These are phyloP conservation scores for Chrysocyon brachyurus DNA, from an alignment of 2,797 vertebrate genomes.

Conservation along the genomic window DNA sequence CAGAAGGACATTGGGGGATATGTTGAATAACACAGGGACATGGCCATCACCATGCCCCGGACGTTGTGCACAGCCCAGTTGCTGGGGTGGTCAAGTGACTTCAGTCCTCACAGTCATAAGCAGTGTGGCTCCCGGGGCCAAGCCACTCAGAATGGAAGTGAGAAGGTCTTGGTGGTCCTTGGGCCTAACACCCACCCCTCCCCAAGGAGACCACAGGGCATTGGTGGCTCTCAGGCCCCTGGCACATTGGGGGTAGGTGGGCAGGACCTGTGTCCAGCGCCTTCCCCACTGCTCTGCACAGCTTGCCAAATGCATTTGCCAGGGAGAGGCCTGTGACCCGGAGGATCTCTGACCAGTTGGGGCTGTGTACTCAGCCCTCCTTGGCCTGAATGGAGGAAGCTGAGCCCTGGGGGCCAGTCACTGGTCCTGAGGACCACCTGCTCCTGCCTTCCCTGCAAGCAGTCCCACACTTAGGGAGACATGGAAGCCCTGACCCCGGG, in stretches of 20 bases:
- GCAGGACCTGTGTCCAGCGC: neutral
- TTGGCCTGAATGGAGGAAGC: too few species aligned
- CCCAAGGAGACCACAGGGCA: neutral
- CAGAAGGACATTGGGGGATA: neutral
- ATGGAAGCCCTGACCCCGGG: neutral
- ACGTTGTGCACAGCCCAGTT: neutral
- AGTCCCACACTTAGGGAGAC: too few species aligned
- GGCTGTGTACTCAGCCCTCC: too few species aligned
- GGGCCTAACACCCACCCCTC: neutral
- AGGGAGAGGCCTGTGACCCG: neutral
- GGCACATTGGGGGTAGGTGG: neutral
- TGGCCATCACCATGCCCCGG: neutral
- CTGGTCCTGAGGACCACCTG: too few species aligned
- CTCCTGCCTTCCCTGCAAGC: too few species aligned
- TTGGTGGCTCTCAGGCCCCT: fast-evolving
- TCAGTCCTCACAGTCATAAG: neutral
- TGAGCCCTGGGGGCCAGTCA: too few species aligned
- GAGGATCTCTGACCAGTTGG: too few species aligned
- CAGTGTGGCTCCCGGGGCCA: too few species aligned
- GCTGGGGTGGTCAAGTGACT: neutral
- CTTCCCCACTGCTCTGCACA: too few species aligned
- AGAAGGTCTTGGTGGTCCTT: neutral
- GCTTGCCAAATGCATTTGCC: neutral
- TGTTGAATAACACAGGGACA: neutral
- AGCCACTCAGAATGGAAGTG: neutral